These are phyloP conservation scores for Globodera ellingtonae DNA, from an alignment of 1,140 invertebrate species.

Conservation along the genomic window DNA sequence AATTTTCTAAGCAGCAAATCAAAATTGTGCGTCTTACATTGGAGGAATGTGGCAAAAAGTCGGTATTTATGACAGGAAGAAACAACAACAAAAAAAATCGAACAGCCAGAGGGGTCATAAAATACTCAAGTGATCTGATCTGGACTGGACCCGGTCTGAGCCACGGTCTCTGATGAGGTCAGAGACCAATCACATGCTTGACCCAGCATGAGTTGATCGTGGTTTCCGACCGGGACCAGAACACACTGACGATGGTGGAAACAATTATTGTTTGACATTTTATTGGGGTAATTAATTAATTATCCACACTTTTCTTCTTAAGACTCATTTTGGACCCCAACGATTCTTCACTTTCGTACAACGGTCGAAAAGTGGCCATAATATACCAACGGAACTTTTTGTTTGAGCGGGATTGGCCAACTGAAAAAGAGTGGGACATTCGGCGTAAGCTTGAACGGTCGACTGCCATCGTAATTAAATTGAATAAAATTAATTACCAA, in stretches of 20 bases:
- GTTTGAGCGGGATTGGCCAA: conserved; percentile 72
- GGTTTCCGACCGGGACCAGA: too few species aligned
- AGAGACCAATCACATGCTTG: too few species aligned
- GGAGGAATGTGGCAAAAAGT: conserved; percentile 67
- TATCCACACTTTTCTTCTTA: conserved; percentile 6
- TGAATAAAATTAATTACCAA: neutral
- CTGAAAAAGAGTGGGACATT: conserved; percentile 78
- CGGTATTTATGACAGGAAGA: neutral
- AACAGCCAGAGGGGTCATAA: too few species aligned
- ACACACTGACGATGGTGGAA: too few species aligned
- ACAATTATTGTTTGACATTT: too few species aligned
- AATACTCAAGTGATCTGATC: too few species aligned
- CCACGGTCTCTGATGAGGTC: too few species aligned
- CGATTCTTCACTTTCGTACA: conserved; percentile 60
- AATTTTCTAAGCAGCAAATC: conserved; percentile 68
- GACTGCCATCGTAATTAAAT: conserved; percentile 70
- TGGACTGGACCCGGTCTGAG: too few species aligned
- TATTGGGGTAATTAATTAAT: too few species aligned
- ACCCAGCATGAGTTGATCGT: too few species aligned
- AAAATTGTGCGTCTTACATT: conserved; percentile 75
- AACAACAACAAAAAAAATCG: too few species aligned
- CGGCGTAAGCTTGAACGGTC: conserved; percentile 83
- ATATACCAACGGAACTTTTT: conserved; percentile 92
- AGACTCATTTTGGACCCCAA: conserved; percentile 46
- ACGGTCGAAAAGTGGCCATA: conserved; percentile 79